Conservation (phyloP, 2,113 vertebrate species). For the Pontoporia blainvillei region DNA sequence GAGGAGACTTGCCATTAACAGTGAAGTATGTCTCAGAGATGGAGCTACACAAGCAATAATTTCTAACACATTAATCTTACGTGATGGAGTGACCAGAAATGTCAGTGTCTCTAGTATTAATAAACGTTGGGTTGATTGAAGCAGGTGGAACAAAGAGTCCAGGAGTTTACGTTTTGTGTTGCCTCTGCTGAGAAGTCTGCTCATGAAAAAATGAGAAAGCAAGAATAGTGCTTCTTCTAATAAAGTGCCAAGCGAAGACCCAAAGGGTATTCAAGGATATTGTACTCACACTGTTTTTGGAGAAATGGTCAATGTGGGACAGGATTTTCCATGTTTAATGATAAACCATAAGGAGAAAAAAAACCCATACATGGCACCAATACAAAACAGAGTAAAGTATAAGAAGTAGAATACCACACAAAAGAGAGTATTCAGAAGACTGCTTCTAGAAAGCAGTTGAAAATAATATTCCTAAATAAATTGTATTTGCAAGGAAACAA, state of each 20-base stretch:
- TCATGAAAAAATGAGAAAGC: neutral
- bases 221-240: neutral
- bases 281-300: neutral
- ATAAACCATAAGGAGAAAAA: neutral
- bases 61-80: neutral
- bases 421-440: neutral
- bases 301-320: neutral
- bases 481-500: neutral
- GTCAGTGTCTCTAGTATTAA: neutral
- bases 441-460: neutral
- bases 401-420: neutral
- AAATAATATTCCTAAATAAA: neutral
- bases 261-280: neutral
- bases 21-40: neutral
- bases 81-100: neutral
- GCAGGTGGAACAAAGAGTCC: neutral
- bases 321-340: neutral
- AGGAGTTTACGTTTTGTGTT: neutral
- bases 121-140: neutral
- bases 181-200: neutral
- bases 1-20: neutral
- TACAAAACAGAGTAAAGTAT: neutral
- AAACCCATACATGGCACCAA: neutral
- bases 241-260: neutral
- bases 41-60: neutral